A percentile compares a stretch with the other conserved stretches of the same genome.
phyloP scores from a whole-genome alignment of 2,113 vertebrate genomes.

The Oryzias celebensis region DNA sequence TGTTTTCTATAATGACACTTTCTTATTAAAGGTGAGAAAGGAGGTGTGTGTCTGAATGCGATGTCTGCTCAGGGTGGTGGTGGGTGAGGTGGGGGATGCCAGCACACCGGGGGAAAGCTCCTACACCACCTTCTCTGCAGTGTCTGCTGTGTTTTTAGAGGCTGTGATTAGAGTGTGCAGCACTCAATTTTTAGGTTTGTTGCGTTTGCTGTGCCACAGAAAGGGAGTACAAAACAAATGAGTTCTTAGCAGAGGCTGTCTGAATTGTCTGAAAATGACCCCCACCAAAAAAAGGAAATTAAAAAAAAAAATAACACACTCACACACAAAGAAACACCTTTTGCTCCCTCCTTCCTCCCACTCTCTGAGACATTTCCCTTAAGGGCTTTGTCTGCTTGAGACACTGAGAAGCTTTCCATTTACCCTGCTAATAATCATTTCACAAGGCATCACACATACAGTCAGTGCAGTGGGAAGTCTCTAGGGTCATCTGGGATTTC shows the following conservation, averaged over 20 bases:
- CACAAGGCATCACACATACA: constrained; percentile 64
- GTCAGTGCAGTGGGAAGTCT: constrained; percentile 62
- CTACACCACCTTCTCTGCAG: constrained; percentile 25
- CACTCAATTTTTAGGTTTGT: constrained; percentile 69
- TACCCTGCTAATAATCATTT: constrained; percentile 78
- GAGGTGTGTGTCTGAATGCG: constrained; percentile 58
- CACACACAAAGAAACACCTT: constrained; percentile 44
- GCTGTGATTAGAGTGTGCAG: constrained; percentile 76
- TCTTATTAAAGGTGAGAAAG: constrained; percentile 71
- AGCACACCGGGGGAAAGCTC: constrained; percentile 28
- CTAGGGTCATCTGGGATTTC: constrained; percentile 56
- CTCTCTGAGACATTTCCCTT: constrained; percentile 62
- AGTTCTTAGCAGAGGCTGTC: constrained; percentile 69
- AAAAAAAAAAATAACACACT: constrained; percentile 24
- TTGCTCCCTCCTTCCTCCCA: constrained; percentile 46
- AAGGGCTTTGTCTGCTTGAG: constrained; percentile 62
- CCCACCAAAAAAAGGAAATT: constrained; percentile 31
- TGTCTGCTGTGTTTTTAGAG: constrained; percentile 71
- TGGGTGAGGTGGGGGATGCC: constrained; percentile 23
- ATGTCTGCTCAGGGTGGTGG: constrained; percentile 40
- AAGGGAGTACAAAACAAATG: constrained; percentile 74
- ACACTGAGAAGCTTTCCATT: constrained; percentile 64
- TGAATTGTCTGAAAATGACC: constrained; percentile 77
- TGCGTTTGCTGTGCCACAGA: constrained; percentile 57
- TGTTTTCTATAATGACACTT: constrained; percentile 63